Base-by-base conservation (phyloP, 2,113 vertebrate genomes). In the Morone chrysops region DNA sequence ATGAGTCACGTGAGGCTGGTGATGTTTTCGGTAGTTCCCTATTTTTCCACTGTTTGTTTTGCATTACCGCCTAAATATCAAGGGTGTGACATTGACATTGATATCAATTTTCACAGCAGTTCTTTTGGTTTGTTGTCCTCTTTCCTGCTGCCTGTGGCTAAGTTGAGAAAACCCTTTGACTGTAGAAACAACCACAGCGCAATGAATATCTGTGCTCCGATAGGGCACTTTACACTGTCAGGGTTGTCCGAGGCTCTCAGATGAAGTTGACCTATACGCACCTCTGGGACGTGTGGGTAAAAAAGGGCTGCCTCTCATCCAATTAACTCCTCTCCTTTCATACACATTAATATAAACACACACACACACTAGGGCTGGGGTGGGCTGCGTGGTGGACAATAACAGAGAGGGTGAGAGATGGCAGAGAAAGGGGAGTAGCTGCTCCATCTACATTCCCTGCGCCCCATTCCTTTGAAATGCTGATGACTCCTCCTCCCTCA, bases 381-480 rank as follows among this genome's bases (percentile, higher is more conserved):
- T 31, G 54, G 63, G 43, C 18, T 47, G 57, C 43, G 70, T 76
- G 40, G 40, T 48, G 56, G 80, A 78, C 85, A 86, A 86, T 72
- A 81, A 81, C 81, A 17, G 67, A 82, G 69, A 60, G 79, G 74
- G 71, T 70, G 83, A 83, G 78, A 67, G 75, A 66, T 70, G 62
- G 73, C n/a, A 61, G 82, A 67, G 61, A 80, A 45, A 79, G 50
- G 61, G 77, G 83, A 84, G 77, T 65, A 48, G 76, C 79, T 69
- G 56, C 65, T 80, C 75, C 78, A 83, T 91, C 90, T 89, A 61
- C 82, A 86, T 80, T 81, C 90, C 47, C 85, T 80, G 74, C 38
- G 50, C 83, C 82, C 70, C 70, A 40, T 69, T 84, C 92, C 92
- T 94, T 95, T 94, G 89, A 95, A 94, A 95, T 92, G 92, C 90